A percentile compares a stretch with the other conserved stretches of the same genome.
These are phyloP conservation scores for Drosophila setosimentum DNA, from an alignment of 2,888 invertebrate genomes.

Conservation along the genomic window DNA sequence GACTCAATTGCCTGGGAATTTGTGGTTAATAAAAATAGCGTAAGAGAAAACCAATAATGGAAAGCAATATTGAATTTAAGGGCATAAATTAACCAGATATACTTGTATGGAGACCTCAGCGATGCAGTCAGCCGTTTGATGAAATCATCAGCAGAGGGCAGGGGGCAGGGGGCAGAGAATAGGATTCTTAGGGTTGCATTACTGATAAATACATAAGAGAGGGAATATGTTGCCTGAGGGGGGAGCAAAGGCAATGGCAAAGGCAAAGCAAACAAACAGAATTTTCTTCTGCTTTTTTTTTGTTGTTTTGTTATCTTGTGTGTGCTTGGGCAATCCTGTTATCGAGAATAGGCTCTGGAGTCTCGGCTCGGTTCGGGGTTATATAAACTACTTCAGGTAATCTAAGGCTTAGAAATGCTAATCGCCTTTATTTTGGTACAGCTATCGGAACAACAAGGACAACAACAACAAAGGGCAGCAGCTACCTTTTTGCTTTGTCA, in stretches of 20 bases:
- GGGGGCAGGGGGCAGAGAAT: neutral
- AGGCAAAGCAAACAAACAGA: conserved; percentile 57
- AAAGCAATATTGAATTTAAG: conserved; percentile 48
- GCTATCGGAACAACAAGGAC: conserved; percentile 31
- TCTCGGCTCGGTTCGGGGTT: conserved; percentile 35
- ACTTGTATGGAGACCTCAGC: conserved; percentile 22
- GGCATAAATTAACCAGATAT: conserved; percentile 68
- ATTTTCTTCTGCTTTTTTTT: neutral
- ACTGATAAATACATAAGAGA: conserved; percentile 7
- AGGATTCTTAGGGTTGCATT: conserved; percentile 37
- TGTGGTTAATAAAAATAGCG: conserved; percentile 63
- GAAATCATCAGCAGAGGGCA: conserved; percentile 45
- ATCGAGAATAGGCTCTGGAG: conserved; percentile 46
- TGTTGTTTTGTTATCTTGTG: no score
- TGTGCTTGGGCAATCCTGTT: conserved; percentile 65
- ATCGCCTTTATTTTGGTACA: conserved; percentile 75
- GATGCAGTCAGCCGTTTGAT: conserved; percentile 72
- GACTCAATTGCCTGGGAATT: conserved; percentile 67
- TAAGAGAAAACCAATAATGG: conserved; percentile 37
- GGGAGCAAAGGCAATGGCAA: conserved; percentile 49
- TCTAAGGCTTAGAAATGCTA: conserved; percentile 81
- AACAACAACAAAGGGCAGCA: conserved; percentile 18
- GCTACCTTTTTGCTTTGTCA: conserved; percentile 78
- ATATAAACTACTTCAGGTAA: conserved; percentile 82
- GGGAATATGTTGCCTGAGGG: neutral